Percentiles rank a stretch among this genome's conserved stretches.
These are phyloP conservation scores for Platyscapa corneri DNA, from an alignment of 1,140 invertebrate species.

Conservation along the genomic window DNA sequence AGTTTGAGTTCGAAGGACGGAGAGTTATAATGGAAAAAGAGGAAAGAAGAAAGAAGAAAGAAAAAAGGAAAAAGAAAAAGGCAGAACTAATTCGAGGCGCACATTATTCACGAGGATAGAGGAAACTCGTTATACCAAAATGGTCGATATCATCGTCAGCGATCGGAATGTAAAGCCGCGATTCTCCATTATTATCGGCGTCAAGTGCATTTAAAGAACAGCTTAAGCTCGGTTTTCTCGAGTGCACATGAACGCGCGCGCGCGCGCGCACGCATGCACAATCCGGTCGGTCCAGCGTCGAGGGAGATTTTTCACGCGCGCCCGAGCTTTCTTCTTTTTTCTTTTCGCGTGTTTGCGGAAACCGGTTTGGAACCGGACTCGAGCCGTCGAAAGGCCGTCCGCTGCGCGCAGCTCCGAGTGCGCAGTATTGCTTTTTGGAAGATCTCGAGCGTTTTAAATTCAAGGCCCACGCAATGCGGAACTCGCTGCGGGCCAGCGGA, in stretches of 20 bases:
- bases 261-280: no score
- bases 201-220: background rate
- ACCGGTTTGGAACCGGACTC: constrained; percentile 48
- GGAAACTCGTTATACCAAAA: background rate
- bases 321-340: constrained; percentile 29
- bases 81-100: background rate
- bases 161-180: background rate
- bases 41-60: no score
- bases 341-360: constrained; percentile 13
- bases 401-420: background rate
- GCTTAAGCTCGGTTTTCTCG: background rate
- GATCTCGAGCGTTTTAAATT: constrained; percentile 1
- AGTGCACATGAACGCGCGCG: background rate
- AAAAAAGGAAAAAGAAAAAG: no score
- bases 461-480: constrained; percentile 14
- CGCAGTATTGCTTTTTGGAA: constrained; percentile 6
- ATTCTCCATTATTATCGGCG: background rate
- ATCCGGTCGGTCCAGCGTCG: background rate
- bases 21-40: background rate
- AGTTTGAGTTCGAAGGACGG: background rate
- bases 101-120: background rate
- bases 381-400: background rate
- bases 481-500: background rate
- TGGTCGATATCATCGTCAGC: background rate
- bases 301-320: constrained; percentile 10